phyloP scores from a whole-genome alignment of 2,113 vertebrate genomes.

The Forbesichthys papilliferus region DNA sequence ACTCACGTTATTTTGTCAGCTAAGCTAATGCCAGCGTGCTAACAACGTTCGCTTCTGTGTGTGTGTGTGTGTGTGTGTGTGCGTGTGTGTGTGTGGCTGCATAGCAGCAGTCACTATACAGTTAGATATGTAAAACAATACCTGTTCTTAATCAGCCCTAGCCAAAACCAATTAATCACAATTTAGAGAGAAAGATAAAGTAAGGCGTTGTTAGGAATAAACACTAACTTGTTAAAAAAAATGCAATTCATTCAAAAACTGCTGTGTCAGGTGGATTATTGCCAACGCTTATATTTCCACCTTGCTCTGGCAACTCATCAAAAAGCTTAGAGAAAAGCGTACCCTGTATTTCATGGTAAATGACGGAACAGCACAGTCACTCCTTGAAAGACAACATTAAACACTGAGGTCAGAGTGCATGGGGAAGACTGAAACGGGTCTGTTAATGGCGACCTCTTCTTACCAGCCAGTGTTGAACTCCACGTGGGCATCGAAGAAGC shows the following conservation, averaged over 20 bases:
- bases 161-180: constrained; percentile 36
- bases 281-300: neutral
- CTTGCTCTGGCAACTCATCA: constrained; percentile 12
- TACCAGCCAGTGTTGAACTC: constrained; percentile 97
- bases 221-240: constrained; percentile 45
- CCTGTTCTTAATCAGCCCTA: constrained; percentile 26
- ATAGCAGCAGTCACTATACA: constrained; percentile 4
- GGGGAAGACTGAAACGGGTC: constrained; percentile 11
- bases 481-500: constrained; percentile 97
- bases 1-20: constrained; percentile 36
- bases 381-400: constrained; percentile 1
- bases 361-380: constrained; percentile 27
- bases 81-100: neutral
- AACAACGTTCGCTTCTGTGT: constrained; percentile 10
- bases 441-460: constrained; percentile 63
- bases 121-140: constrained; percentile 26
- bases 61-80: constrained; percentile 10
- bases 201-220: constrained; percentile 45
- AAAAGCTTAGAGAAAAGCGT: constrained; percentile 33
- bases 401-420: constrained; percentile 33
- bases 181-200: constrained; percentile 24
- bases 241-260: constrained; percentile 39
- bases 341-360: constrained; percentile 29
- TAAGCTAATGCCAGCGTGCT: constrained; percentile 12
- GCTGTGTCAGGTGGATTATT: constrained; percentile 44